Conservation (phyloP, 1,140 invertebrate genomes). For the Drosophila nikananu region DNA sequence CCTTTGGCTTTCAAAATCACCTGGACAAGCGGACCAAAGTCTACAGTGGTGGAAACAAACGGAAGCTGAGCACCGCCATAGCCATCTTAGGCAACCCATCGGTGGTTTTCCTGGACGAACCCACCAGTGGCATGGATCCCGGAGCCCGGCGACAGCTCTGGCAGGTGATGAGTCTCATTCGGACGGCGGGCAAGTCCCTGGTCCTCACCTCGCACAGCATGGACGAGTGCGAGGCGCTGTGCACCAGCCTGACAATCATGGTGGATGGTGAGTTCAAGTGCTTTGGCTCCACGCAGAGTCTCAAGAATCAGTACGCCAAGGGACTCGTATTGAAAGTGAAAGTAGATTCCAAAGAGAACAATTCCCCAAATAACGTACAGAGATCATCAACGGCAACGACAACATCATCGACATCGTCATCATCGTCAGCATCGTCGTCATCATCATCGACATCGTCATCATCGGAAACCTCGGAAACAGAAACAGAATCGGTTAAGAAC, state of each 20-base stretch:
- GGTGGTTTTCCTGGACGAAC: slow-evolving; percentile 95
- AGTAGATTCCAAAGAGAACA: not conserved
- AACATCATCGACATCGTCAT: no score
- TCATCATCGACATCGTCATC: no score
- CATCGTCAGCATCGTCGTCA: no score
- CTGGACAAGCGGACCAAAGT: slow-evolving; percentile 86
- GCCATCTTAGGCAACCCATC: slow-evolving; percentile 95
- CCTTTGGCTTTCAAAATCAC: slow-evolving; percentile 85
- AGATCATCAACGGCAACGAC: not conserved
- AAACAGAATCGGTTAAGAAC: no score
- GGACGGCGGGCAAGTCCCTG: slow-evolving; percentile 89
- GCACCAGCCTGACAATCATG: slow-evolving; percentile 94
- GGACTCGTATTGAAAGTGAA: slow-evolving; percentile 87
- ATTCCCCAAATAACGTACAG: not conserved
- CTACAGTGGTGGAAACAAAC: slow-evolving; percentile 97
- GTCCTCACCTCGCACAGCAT: slow-evolving; percentile 93
- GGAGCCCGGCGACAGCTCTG: slow-evolving; percentile 92
- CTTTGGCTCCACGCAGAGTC: slow-evolving; percentile 89
- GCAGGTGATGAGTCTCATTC: slow-evolving; percentile 89
- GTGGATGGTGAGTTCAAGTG: slow-evolving; percentile 92
- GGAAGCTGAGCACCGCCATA: slow-evolving; percentile 97
- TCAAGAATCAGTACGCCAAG: slow-evolving; percentile 89
- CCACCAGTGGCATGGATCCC: slow-evolving; percentile 93
- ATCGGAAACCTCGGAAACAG: not conserved
- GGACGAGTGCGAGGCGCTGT: slow-evolving; percentile 95